phyloP scores from a whole-genome alignment of 2,888 invertebrate species.

The Romanomermis culicivorax region DNA sequence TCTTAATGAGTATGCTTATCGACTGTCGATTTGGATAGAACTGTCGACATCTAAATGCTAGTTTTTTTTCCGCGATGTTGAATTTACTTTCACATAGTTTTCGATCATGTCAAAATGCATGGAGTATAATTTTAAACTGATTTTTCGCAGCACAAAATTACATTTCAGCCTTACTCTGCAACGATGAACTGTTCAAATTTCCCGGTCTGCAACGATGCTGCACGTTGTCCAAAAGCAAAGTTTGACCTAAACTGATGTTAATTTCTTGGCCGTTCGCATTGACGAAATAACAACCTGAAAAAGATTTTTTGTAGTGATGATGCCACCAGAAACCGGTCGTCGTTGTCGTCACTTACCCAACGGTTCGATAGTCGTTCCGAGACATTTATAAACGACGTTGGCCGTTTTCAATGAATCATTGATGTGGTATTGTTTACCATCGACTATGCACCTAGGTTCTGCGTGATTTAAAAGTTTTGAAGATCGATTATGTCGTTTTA shows the following conservation, averaged over 20 bases:
- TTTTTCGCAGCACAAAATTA: too few relatives aligned
- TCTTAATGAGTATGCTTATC: too few relatives aligned
- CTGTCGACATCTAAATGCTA: too few relatives aligned
- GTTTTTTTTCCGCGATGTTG: too few relatives aligned
- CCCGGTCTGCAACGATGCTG: not conserved
- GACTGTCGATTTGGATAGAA: too few relatives aligned
- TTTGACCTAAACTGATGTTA: not conserved
- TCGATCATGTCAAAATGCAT: too few relatives aligned
- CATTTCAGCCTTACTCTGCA: too few relatives aligned
- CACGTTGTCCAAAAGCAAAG: not conserved
- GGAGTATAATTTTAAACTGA: too few relatives aligned
- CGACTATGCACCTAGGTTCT: not conserved
- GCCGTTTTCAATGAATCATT: not conserved
- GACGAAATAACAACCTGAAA: constrained; percentile 1
- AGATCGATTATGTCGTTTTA: too few relatives aligned
- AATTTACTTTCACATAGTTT: too few relatives aligned
- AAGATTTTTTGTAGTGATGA: not conserved
- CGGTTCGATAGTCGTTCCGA: not conserved
- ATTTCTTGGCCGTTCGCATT: not conserved
- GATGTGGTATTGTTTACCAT: not conserved
- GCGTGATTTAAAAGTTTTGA: not conserved
- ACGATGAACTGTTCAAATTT: too few relatives aligned
- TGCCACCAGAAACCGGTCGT: not conserved
- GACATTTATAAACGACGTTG: not conserved
- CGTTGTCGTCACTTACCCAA: not conserved